Percentiles rank a stretch among this genome's conserved stretches.
Evolutionary conservation across 1,140 invertebrate species (phyloP).

Genomic region (Ips typographus): DNA sequence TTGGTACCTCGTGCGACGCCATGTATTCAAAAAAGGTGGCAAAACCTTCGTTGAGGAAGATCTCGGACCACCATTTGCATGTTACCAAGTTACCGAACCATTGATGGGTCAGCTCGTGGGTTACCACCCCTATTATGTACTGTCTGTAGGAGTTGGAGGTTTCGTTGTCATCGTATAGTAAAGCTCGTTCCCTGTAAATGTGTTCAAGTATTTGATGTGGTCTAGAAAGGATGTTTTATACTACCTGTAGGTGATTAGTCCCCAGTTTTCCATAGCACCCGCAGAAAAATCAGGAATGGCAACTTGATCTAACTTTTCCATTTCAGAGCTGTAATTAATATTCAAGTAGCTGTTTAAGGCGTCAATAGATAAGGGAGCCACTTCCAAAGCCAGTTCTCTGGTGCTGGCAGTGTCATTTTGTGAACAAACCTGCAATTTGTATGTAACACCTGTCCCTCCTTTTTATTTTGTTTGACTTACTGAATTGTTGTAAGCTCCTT

Average conservation of each 20-base stretch:
- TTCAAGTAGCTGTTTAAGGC: constrained; percentile 27
- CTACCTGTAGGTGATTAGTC: constrained; percentile 73
- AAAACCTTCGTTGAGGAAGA: constrained; percentile 93
- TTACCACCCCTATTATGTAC: constrained; percentile 75
- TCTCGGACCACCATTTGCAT: constrained; percentile 89
- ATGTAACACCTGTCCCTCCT: background rate
- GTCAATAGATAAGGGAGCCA: constrained; percentile 18
- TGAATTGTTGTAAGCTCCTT: constrained; percentile 1
- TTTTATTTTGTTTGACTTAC: background rate
- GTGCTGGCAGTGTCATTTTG: constrained; percentile 7
- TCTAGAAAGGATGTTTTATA: background rate
- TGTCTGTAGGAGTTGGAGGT: constrained; percentile 75
- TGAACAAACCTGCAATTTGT: constrained; percentile 24
- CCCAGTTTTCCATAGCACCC: constrained; percentile 96
- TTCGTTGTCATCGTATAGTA: constrained; percentile 69
- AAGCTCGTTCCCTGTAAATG: constrained; percentile 63
- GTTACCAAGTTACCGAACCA: constrained; percentile 90
- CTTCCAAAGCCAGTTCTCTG: constrained; percentile 28
- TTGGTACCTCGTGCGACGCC: constrained; percentile 15
- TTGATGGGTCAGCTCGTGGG: constrained; percentile 91
- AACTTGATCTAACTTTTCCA: constrained; percentile 34
- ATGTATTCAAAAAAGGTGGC: constrained; percentile 79
- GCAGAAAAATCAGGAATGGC: constrained; percentile 93
- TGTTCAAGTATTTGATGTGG: background rate
- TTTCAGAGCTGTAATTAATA: constrained; percentile 27